These are phyloP conservation scores for Tetragonisca angustula DNA, from an alignment of 2,888 invertebrate species.

Conservation along the genomic window DNA sequence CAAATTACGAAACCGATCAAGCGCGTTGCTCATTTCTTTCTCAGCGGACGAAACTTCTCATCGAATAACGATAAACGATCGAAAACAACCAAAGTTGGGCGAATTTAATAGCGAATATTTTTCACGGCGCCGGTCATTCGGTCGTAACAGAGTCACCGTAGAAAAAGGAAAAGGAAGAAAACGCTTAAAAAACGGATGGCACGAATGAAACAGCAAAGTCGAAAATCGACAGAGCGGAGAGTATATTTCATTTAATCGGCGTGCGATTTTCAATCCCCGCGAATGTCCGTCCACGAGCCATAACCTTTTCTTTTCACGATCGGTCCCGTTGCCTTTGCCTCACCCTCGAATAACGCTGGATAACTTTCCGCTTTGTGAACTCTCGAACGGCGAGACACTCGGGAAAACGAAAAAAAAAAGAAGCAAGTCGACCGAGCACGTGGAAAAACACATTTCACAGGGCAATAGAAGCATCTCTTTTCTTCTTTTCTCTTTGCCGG, in stretches of 20 bases:
- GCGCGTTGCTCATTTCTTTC: neutral
- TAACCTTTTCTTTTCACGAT: constrained; percentile 47
- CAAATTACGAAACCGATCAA: neutral
- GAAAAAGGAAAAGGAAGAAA: neutral
- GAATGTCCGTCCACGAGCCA: constrained; percentile 46
- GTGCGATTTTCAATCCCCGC: constrained; percentile 55
- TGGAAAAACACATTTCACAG: neutral
- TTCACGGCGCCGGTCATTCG: neutral
- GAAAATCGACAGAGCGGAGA: constrained; percentile 21
- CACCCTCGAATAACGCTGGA: constrained; percentile 20
- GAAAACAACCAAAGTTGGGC: neutral
- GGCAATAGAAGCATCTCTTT: neutral
- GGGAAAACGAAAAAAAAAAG: neutral
- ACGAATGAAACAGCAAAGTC: constrained; percentile 19
- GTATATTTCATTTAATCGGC: constrained; percentile 42
- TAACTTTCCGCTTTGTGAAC: constrained; percentile 41
- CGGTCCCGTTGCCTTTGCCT: constrained; percentile 17
- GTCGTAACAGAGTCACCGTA: neutral
- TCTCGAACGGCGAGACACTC: neutral
- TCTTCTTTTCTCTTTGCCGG: neutral
- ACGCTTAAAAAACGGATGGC: neutral
- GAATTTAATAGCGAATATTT: neutral
- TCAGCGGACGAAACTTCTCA: neutral
- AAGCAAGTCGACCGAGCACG: neutral
- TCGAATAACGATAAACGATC: neutral